These are phyloP conservation scores for Lypha dubia DNA, from an alignment of 2,888 invertebrate species.

Conservation along the genomic window DNA sequence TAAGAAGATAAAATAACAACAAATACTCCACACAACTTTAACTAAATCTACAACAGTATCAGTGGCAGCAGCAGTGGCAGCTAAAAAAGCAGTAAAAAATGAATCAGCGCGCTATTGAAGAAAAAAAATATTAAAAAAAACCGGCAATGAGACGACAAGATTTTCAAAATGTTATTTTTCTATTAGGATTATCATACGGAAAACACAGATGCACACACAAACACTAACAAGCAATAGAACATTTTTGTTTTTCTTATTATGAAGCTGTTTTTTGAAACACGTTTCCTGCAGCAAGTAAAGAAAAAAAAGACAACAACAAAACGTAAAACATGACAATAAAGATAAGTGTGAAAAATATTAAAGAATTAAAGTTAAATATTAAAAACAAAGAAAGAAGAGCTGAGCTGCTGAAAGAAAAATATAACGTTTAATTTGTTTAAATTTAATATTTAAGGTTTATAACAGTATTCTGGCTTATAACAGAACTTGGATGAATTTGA, in stretches of 20 bases:
- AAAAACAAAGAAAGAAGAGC: background rate
- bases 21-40: slow-evolving; percentile 2
- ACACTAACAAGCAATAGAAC: background rate
- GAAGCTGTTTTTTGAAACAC: slow-evolving; percentile 38
- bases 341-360: slow-evolving; percentile 45
- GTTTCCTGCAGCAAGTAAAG: slow-evolving; percentile 22
- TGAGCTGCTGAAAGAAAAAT: no score
- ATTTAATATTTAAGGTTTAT: background rate
- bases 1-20: slow-evolving; percentile 3
- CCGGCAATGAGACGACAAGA: slow-evolving; percentile 53
- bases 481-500: background rate
- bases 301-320: background rate
- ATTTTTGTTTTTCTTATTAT: slow-evolving; percentile 7
- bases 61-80: background rate
- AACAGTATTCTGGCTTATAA: background rate
- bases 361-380: slow-evolving; percentile 4
- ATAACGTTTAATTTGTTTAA: background rate
- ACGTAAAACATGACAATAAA: slow-evolving; percentile 43
- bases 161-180: slow-evolving; percentile 54
- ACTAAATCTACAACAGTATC: slow-evolving; percentile 5
- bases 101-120: slow-evolving; percentile 26
- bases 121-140: background rate
- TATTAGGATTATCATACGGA: slow-evolving; percentile 41
- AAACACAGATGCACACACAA: background rate
- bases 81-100: slow-evolving; percentile 47